phyloP scores from a whole-genome alignment of 2,797 vertebrate species.

The Uromys caudimaculatus region DNA sequence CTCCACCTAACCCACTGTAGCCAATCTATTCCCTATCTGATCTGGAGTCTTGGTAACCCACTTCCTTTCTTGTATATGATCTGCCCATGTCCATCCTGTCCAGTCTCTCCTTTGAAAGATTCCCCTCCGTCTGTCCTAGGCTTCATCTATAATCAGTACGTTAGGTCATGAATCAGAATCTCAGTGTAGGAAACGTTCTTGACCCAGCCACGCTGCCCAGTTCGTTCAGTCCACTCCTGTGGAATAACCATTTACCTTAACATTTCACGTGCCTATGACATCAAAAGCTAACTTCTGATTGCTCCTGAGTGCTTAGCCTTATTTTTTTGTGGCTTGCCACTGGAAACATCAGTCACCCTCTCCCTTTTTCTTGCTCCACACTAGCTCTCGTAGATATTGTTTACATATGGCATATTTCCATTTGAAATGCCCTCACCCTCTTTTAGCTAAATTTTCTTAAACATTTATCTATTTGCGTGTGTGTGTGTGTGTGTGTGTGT shows the following conservation, averaged over 20 bases:
- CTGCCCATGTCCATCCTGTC: not conserved
- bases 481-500: not conserved
- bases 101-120: not conserved
- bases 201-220: not conserved
- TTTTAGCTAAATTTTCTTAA: not conserved
- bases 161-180: not conserved
- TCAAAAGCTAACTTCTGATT: not conserved
- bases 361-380: accelerated
- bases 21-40: not conserved
- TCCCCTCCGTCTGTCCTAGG: not conserved
- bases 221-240: not conserved
- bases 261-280: not conserved
- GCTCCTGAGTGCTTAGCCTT: not conserved
- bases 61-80: not conserved
- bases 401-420: not conserved
- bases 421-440: not conserved
- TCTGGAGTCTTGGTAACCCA: not conserved
- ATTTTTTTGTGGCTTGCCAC: no score
- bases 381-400: not conserved
- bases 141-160: not conserved
- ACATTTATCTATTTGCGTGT: not conserved
- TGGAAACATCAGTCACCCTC: not conserved
- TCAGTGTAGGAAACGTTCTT: not conserved
- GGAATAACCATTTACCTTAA: accelerated
- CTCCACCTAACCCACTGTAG: not conserved